Evolutionary conservation across 2,113 vertebrate species (phyloP).

Genomic region (Syngnathus typhle): DNA sequence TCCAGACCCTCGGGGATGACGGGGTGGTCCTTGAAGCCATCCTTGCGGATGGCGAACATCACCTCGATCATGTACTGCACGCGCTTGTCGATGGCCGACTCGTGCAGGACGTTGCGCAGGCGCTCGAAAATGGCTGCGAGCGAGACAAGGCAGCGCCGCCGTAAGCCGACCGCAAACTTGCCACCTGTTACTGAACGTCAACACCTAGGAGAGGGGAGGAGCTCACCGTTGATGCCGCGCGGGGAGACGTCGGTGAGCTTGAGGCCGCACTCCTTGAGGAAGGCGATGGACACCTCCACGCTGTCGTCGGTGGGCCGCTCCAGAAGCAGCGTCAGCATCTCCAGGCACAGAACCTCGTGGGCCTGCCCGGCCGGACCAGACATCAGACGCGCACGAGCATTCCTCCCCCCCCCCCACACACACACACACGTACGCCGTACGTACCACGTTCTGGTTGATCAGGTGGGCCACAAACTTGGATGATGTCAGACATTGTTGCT

Average conservation of each 20-base stretch:
- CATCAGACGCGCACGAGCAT: too few species aligned
- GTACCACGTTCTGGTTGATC: constrained; percentile 98
- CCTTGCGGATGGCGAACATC: constrained; percentile 97
- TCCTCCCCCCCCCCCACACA: too few species aligned
- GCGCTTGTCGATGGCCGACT: constrained; percentile 95
- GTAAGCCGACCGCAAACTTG: too few species aligned
- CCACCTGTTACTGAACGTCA: too few species aligned
- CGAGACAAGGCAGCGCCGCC: background rate
- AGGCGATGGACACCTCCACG: constrained; percentile 93
- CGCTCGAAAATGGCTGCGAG: constrained; percentile 92
- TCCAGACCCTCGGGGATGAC: constrained; percentile 87
- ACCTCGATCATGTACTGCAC: constrained; percentile 99
- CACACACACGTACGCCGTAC: constrained; percentile 4
- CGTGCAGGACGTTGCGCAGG: constrained; percentile 92
- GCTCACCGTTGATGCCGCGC: constrained; percentile 87
- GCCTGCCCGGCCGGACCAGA: constrained; percentile 65
- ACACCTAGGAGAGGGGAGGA: too few species aligned
- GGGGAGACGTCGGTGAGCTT: constrained; percentile 96
- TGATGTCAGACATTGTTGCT: constrained; percentile 95
- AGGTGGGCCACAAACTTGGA: constrained; percentile 97
- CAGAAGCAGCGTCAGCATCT: constrained; percentile 95
- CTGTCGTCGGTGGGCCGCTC: constrained; percentile 97
- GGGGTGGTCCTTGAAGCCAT: constrained; percentile 97
- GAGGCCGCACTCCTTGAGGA: constrained; percentile 95
- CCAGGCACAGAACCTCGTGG: constrained; percentile 93